Conservation (phyloP, 2,113 vertebrate species). For the Paralichthys olivaceus region DNA sequence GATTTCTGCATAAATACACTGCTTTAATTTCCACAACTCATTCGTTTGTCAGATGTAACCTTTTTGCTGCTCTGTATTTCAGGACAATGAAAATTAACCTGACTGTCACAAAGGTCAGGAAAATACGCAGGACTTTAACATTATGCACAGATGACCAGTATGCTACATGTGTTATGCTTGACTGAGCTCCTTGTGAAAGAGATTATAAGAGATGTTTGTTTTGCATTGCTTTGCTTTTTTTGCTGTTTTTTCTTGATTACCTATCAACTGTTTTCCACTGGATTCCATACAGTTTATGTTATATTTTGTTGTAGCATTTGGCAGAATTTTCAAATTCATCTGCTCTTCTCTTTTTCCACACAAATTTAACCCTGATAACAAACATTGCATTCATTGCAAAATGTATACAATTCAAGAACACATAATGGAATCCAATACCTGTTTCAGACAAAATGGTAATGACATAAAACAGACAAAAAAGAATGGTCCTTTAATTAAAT, state of each 20-base stretch:
- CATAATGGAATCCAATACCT: background rate
- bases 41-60: slow-evolving; percentile 70
- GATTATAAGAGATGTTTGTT: too few species aligned
- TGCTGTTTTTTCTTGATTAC: background rate
- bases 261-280: background rate
- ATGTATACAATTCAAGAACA: background rate
- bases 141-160: slow-evolving; percentile 41
- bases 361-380: background rate
- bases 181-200: slow-evolving; percentile 16
- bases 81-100: slow-evolving; percentile 71
- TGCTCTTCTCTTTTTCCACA: background rate
- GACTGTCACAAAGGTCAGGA: slow-evolving; percentile 38
- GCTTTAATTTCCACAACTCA: slow-evolving; percentile 79
- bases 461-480: background rate
- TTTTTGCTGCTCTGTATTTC: slow-evolving; percentile 65
- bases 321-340: background rate
- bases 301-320: background rate
- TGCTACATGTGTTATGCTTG: slow-evolving; percentile 4
- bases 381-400: background rate
- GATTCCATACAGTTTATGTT: background rate
- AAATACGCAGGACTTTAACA: slow-evolving; percentile 11
- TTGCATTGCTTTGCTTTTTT: background rate
- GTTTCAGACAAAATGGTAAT: background rate
- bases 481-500: background rate
- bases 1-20: slow-evolving; percentile 79